phyloP scores from a whole-genome alignment of 1,140 invertebrate genomes.

The Schlechtendalia chinensis region DNA sequence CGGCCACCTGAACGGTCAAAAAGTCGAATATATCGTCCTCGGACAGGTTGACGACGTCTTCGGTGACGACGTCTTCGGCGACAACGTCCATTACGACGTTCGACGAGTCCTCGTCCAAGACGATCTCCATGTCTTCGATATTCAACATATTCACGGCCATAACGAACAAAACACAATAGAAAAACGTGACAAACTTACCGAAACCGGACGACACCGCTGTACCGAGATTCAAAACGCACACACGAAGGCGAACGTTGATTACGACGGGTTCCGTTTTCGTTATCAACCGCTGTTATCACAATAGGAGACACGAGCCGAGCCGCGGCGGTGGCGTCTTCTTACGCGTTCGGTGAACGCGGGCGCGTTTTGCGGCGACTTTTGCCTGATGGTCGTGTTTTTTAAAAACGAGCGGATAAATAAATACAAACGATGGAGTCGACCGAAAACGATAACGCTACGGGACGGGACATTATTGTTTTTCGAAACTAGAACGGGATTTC shows the following conservation, averaged over 20 bases:
- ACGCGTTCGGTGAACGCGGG: too few relatives aligned
- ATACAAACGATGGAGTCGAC: too few relatives aligned
- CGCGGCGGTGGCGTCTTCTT: too few relatives aligned
- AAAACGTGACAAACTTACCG: conserved; percentile 21
- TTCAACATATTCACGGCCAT: conserved; percentile 37
- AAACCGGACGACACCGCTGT: background rate
- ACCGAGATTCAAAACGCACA: conserved; percentile 1
- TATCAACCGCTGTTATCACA: conserved; percentile 4
- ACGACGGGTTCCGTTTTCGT: background rate
- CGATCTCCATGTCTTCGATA: conserved; percentile 41
- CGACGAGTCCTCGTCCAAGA: conserved; percentile 24
- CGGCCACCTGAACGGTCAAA: conserved; percentile 18
- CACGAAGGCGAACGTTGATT: background rate
- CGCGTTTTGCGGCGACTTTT: too few relatives aligned
- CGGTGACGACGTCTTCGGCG: background rate
- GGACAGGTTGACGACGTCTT: background rate
- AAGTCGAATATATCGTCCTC: conserved; percentile 28
- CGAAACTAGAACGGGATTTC: too few relatives aligned
- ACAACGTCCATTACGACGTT: background rate
- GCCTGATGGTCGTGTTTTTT: too few relatives aligned
- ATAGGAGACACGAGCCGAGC: too few relatives aligned
- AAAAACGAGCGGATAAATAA: too few relatives aligned
- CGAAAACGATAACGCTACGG: too few relatives aligned
- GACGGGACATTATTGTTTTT: too few relatives aligned
- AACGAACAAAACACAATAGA: conserved; percentile 4